Base-by-base conservation (phyloP, 2,113 vertebrate species). In the Corapipo altera region DNA sequence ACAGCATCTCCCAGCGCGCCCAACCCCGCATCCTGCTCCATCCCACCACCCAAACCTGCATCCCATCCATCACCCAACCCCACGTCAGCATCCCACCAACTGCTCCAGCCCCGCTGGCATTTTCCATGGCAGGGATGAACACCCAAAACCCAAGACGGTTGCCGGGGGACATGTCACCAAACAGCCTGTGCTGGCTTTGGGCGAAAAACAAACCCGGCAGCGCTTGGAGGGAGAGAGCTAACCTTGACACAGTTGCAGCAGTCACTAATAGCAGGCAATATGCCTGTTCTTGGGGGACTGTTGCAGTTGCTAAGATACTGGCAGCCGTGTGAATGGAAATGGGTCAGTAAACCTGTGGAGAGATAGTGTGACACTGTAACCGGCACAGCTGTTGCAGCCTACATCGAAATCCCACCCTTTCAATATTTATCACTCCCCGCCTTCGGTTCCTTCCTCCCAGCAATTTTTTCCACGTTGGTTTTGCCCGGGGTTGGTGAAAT, bases 231-330 rank as follows among this genome's bases (percentile, higher is more conserved):
- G 96, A 97, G 97, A 95, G 95, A 93, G 97, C 97, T 98, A 98
- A 98, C 98, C 97, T 98, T 98, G 98, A 98, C 98, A 98, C 97
- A 98, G 97, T 98, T 98, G 97, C 98, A 94, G 98, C 97, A 98
- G 97, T 98, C 97, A 95, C 98, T 98, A 98, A 98, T 97, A 98
- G 99, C 99, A 99, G 99, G 99, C 99, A 98, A 98, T 99, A 98
- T 96, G 98, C 98, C 98, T 99, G 98, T 99, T 99, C 99, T 99
- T 98, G 98, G 98, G 99, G 99, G 99, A 99, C 98, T 98, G 98
- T 98, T 99, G 99, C 98, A 98, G 99, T 99, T 99, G 99, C 99
- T 99, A 99, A 99, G 99, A 99, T 99, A 99, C 99, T 98, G 96
- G 98, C 99, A 99, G 99, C 98, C 98, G 98, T 98, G 98, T 98